Evolutionary conservation across 2,888 invertebrate genomes (phyloP).

Genomic region (Cryptophagus acutangulus): DNA sequence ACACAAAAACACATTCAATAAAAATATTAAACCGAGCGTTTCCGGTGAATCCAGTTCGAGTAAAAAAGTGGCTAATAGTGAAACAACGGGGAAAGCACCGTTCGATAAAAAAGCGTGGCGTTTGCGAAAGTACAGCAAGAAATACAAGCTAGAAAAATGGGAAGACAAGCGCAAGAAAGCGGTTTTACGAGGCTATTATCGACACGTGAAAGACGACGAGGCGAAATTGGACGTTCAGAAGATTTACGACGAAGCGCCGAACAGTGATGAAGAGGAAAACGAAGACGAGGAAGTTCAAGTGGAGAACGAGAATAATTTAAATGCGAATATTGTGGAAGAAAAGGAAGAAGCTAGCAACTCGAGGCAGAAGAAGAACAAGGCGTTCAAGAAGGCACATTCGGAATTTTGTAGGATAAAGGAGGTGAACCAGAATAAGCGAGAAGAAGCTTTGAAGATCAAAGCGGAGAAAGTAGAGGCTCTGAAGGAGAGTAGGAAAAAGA

Average conservation of each 20-base stretch:
- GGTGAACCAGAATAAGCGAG: constrained; percentile 52
- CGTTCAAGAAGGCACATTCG: constrained; percentile 53
- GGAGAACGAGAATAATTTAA: constrained; percentile 28
- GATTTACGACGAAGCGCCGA: constrained; percentile 47
- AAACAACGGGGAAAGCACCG: constrained; percentile 50
- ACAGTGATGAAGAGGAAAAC: constrained; percentile 22
- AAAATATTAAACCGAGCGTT: constrained; percentile 5
- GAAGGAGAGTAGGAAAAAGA: constrained; percentile 64
- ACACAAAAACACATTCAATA: constrained; percentile 8
- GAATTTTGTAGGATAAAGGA: constrained; percentile 54
- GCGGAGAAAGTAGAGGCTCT: constrained; percentile 60
- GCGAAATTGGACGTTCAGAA: constrained; percentile 50
- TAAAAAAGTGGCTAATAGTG: neutral
- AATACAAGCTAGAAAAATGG: constrained; percentile 65
- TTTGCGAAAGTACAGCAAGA: constrained; percentile 64
- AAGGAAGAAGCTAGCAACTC: constrained; percentile 1
- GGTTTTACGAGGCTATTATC: constrained; percentile 54
- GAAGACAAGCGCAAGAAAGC: constrained; percentile 60
- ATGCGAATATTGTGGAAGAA: constrained; percentile 17
- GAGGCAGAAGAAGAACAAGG: constrained; percentile 22
- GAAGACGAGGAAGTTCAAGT: constrained; percentile 16
- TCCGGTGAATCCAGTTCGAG: constrained; percentile 7
- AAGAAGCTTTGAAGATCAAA: constrained; percentile 50
- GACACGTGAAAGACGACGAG: constrained; percentile 48
- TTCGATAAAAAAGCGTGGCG: constrained; percentile 67